Evolutionary conservation across 1,140 invertebrate species (phyloP), one percentile per base, ranked within the genome.

Genomic region (Bombus cullumanus): DNA sequence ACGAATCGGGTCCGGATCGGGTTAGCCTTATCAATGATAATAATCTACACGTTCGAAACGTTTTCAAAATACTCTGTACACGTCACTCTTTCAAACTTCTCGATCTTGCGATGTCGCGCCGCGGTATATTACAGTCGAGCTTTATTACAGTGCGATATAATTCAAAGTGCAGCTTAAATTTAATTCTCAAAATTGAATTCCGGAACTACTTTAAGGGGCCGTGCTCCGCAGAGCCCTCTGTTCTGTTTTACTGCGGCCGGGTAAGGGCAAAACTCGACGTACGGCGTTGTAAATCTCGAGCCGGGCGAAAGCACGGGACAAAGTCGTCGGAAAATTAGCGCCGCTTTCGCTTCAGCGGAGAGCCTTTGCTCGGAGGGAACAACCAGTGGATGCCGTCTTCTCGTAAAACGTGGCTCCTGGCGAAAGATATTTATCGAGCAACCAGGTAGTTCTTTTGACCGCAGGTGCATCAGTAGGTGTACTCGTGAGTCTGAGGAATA

Each of bases 161-260:
- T 84, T 84, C 75, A 79, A 57, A 57, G 66, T 72, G 76, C 53
- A 72, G 76, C 76, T 84, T 80, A 80, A 80, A 80, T 72, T 72
- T 84, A 84, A 84, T 84, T 84, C 76, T 84, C 53, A 72, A 80
- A 84, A 84, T 84, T 84, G 83, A 84, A 80, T 84, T 47, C 68
- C 25, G 18, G 76, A 62, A 69, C 53, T 62, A 80, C 53, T 84
- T 84, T 25, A 62, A 79, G 75, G n/a, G 62, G 43, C 64, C 28
- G 18, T 64, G 34, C 53, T 5, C 15, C 22, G 10, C 31, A 15
- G 2, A 28, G n/a, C n/a, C 22, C 41, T 25, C 66, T 47, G n/a
- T 28, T 68, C 31, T 76, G 72, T 76, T 83, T 68, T 76, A 53
- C 43, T 76, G 34, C 25, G 53, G 62, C 62, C 64, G 22, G 3